Percentiles rank a stretch among this genome's conserved stretches.
These are phyloP conservation scores for Netelia virgata DNA, from an alignment of 2,888 invertebrate species.

Conservation along the genomic window DNA sequence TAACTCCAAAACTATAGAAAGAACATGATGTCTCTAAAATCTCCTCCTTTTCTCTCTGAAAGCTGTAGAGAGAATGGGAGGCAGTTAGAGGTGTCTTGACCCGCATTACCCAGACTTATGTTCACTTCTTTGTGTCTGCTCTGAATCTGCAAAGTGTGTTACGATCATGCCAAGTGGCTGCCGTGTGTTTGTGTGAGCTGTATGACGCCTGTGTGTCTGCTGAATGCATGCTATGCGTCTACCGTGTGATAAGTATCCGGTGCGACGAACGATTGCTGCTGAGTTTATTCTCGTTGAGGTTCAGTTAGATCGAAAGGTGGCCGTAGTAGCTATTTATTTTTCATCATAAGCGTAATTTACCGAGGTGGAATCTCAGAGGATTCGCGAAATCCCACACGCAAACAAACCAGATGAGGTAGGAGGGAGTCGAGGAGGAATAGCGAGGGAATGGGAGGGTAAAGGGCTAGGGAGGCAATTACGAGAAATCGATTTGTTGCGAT, in stretches of 20 bases:
- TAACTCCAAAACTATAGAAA: conserved; percentile 12
- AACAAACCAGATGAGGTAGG: conserved; percentile 58
- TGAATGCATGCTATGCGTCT: too few relatives aligned
- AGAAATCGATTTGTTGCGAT: conserved; percentile 70
- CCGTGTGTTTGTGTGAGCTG: too few relatives aligned
- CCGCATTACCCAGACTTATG: too few relatives aligned
- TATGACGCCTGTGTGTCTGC: too few relatives aligned
- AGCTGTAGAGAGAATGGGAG: too few relatives aligned
- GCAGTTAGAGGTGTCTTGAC: too few relatives aligned
- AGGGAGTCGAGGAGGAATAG: conserved; percentile 22
- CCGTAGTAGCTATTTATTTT: not conserved
- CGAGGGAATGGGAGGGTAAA: not conserved
- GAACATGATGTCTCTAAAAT: not conserved
- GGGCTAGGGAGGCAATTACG: conserved; percentile 67
- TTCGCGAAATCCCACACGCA: conserved; percentile 56
- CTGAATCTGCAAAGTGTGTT: too few relatives aligned
- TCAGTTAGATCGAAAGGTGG: not conserved
- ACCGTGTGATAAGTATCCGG: too few relatives aligned
- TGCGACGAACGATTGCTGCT: too few relatives aligned
- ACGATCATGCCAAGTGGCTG: too few relatives aligned
- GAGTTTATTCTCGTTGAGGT: not conserved
- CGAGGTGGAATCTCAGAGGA: conserved; percentile 4
- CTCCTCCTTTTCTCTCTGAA: too few relatives aligned
- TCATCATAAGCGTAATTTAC: not conserved
- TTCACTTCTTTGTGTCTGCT: too few relatives aligned